These are phyloP conservation scores for Sebastes aleutianus DNA, from an alignment of 2,797 vertebrate species.

Conservation along the genomic window DNA sequence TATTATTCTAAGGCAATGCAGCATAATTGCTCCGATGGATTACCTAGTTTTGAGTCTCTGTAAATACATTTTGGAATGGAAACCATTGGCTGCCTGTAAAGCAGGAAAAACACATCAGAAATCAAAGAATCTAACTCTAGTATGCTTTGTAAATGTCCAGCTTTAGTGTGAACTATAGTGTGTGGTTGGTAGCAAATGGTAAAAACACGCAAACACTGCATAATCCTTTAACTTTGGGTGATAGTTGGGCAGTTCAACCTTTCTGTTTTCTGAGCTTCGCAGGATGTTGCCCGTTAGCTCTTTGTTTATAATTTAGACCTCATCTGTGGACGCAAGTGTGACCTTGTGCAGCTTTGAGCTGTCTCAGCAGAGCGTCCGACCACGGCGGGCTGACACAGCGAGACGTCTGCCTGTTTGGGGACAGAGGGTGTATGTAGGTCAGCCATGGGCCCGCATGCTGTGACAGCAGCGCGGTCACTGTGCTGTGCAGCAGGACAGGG, in stretches of 20 bases:
- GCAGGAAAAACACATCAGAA: neutral
- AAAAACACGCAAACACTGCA: neutral
- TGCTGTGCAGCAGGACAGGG: slow-evolving; percentile 67
- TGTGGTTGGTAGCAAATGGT: neutral
- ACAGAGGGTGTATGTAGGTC: slow-evolving; percentile 80
- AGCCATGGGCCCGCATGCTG: slow-evolving; percentile 61
- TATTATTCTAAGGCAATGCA: neutral
- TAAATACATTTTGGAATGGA: neutral
- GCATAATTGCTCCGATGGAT: neutral
- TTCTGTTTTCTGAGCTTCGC: neutral
- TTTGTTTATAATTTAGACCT: slow-evolving; percentile 51
- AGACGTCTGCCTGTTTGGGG: slow-evolving; percentile 66
- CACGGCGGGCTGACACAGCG: slow-evolving; percentile 66
- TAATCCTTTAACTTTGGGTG: neutral
- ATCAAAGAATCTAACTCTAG: neutral
- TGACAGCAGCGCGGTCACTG: slow-evolving; percentile 69
- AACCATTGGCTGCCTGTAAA: neutral
- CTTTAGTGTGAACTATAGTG: neutral
- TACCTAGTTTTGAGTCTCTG: neutral
- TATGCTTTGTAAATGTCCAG: neutral
- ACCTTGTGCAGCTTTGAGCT: slow-evolving; percentile 77
- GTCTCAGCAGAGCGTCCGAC: slow-evolving; percentile 71
- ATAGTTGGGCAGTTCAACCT: neutral
- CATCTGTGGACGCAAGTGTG: slow-evolving; percentile 41
- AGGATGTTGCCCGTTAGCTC: slow-evolving; percentile 32